Base-by-base conservation (phyloP, 2,888 invertebrate genomes). In the Zaprionus lineosus region DNA sequence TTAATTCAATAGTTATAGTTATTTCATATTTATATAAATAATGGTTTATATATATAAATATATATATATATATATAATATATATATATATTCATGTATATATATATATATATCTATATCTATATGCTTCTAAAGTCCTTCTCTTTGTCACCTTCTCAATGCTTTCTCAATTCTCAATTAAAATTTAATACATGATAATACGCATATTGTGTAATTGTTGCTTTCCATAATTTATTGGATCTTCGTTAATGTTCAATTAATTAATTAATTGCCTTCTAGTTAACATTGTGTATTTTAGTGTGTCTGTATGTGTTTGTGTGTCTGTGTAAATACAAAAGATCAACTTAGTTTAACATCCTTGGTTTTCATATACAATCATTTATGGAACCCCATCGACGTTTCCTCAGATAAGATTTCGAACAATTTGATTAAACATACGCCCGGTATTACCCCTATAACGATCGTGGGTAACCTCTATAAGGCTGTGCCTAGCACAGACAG, bases 71-170 rank as follows among this genome's bases (percentile, higher is more conserved):
- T 19, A n/a, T n/a, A n/a, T 16, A 24, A 15, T 28, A 44, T 48
- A 55, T 48, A 41, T 44, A 51, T 59, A 57, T 40, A 34, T 61
- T 26, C 63, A 46, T 47, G 26, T 47, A 46, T 59, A 56, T 43
- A 46, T 65, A 52, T 53, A 46, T 62, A 70, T 57, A 60, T 74
- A 41, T 72, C 64, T 77, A 48, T 55, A 53, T 75, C 52, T 76
- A 56, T 77, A 55, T 78, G 59, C 57, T 69, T 64, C 63, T 72
- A 65, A 81, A 76, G 77, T 77, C 77, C 81, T 81, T 76, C 84
- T 56, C 68, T 76, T 72, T n/a, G n/a, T n/a, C n/a, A n/a, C n/a
- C n/a, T n/a, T n/a, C n/a, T n/a, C n/a, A n/a, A n/a, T n/a, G 28
- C 40, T 50, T 47, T 58, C 19, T 72, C 60, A 43, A 56, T 63